These are phyloP conservation scores for Phalangium opilio DNA, from an alignment of 2,888 invertebrate genomes.

Conservation along the genomic window DNA sequence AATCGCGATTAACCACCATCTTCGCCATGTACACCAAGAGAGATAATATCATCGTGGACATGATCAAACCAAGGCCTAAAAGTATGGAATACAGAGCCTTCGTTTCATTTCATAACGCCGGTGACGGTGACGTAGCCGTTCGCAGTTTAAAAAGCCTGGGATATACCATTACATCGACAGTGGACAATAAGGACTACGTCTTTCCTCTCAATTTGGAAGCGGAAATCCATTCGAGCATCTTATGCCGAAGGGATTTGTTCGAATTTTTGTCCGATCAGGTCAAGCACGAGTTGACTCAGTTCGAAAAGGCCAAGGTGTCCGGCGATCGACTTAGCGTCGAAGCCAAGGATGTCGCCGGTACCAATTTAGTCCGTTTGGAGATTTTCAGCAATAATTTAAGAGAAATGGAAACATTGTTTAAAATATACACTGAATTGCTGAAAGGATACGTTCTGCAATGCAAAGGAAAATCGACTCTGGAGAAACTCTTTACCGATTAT, in stretches of 20 bases:
- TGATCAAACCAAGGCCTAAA: not conserved
- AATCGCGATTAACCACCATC: not conserved
- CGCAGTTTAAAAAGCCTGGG: no score
- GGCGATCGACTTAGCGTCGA: not conserved
- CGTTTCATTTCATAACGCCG: not conserved
- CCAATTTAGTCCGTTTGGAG: not conserved
- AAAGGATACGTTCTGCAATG: not conserved
- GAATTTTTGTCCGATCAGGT: no score
- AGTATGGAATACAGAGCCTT: not conserved
- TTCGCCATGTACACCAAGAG: not conserved
- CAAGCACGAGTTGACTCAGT: not conserved
- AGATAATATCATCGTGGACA: not conserved
- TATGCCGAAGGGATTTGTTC: no score
- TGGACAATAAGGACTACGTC: no score
- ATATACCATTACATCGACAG: no score
- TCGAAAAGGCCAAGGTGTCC: not conserved
- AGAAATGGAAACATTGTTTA: not conserved
- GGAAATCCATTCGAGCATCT: no score
- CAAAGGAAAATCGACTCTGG: not conserved
- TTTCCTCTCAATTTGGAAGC: no score
- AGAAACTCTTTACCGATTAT: not conserved
- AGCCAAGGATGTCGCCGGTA: not conserved
- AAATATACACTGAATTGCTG: not conserved
- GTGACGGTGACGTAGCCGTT: not conserved
- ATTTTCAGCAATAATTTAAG: not conserved